phyloP scores from a whole-genome alignment of 1,140 invertebrate genomes.

The Arctopsyche grandis region DNA sequence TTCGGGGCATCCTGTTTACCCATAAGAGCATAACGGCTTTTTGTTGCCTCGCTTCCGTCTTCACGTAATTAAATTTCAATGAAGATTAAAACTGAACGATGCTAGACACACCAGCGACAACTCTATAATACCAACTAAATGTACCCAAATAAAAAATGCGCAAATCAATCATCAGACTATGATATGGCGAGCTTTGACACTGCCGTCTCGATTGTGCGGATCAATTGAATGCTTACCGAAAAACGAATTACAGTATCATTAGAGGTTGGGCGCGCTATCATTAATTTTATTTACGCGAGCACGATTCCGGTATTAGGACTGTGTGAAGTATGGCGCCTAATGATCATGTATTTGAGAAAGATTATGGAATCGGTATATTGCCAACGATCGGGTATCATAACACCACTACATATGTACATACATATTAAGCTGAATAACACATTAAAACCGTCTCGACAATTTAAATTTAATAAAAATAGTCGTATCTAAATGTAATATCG shows the following conservation, averaged over 20 bases:
- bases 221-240: background rate
- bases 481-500: no score
- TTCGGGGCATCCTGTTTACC: constrained; percentile 51
- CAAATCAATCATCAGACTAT: no score
- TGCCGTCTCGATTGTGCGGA: background rate
- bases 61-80: constrained; percentile 43
- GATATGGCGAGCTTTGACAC: background rate
- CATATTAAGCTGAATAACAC: background rate
- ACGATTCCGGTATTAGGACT: constrained; percentile 1
- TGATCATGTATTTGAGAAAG: background rate
- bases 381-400: background rate
- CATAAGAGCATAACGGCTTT: constrained; percentile 48
- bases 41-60: constrained; percentile 39
- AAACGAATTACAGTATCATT: constrained; percentile 1
- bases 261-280: background rate
- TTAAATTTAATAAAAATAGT: no score
- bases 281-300: constrained; percentile 27
- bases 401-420: background rate
- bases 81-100: constrained; percentile 7
- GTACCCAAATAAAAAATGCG: no score
- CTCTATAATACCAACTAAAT: no score
- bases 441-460: no score
- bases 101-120: background rate
- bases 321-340: background rate
- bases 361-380: background rate